Conservation (phyloP, 2,797 vertebrate species). For the Cyprinodon diabolis region DNA sequence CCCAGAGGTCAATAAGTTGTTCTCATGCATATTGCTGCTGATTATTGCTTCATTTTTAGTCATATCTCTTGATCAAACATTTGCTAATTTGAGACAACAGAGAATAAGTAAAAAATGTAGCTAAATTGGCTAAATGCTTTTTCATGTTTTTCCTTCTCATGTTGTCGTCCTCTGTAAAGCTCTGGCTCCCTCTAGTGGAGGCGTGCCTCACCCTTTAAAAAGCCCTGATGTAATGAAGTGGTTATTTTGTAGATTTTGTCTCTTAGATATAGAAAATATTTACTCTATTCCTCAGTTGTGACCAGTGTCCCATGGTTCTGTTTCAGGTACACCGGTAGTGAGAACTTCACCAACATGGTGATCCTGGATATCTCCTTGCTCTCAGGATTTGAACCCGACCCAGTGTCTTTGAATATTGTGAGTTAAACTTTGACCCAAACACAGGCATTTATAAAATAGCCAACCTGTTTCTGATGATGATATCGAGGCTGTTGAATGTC, state of each 20-base stretch:
- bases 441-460: neutral
- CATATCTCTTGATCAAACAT: no score
- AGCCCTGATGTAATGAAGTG: no score
- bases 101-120: no score
- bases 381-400: constrained; percentile 67
- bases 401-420: constrained; percentile 51
- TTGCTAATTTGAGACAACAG: no score
- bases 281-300: neutral
- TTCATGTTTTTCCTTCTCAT: no score
- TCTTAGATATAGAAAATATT: neutral
- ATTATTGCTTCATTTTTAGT: no score
- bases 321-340: constrained; percentile 62
- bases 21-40: no score
- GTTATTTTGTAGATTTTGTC: neutral
- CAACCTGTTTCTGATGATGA: neutral
- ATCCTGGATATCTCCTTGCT: constrained; percentile 74
- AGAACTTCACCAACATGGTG: constrained; percentile 66
- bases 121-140: no score
- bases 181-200: no score
- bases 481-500: neutral
- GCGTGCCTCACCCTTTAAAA: no score
- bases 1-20: no score
- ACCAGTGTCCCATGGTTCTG: constrained; percentile 51
- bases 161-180: no score
- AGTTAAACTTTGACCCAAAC: constrained; percentile 7